Evolutionary conservation across 2,113 vertebrate genomes (phyloP), one percentile per base, ranked within the genome.

Genomic region (Alethe diademata): DNA sequence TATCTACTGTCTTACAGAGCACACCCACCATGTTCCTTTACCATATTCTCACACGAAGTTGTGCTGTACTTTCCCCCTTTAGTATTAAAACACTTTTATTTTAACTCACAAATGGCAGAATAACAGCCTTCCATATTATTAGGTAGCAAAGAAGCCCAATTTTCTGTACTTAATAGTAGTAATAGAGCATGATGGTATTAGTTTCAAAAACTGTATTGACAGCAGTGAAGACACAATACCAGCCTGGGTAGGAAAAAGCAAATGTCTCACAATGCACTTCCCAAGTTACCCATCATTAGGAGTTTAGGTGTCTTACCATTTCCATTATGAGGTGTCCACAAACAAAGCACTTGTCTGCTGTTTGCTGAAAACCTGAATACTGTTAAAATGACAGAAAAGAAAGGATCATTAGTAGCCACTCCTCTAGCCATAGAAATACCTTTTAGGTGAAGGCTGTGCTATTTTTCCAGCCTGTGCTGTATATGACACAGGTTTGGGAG

Each of bases 261-360:
- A 25, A 1, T 2, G 4, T 33, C 48, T 73, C 33, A 18, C 35
- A 79, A 15, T 4, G 28, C 33, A 4, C 42, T 23, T 19, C 42
- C 36, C 35, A 43, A 76, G 48, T 29, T 48, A 40, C 23, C 35
- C 25, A 0, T 1, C 1, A 19, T 33, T 25, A 78, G 79, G 26
- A 53, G 69, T 47, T 88, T 25, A 47, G n/a, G 58, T 78, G 5
- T 91, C 99, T 98, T 98, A 99, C 99, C 99, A 99, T 99, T 97
- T 99, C 99, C 99, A 99, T 99, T 97, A 99, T 99, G 97, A 99
- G 99, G 95, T 99, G 99, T 95, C 99, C 99, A 88, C 99, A 99
- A 96, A 99, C 98, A 36, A 99, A 99, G 94, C 99, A 99, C 97
- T 99, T 99, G 95, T 99, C 99, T 3, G 99, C 99, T 2, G 99